A percentile compares a stretch with the other conserved stretches of the same genome.
Evolutionary conservation across 92 coral and sea anemone genomes (phyloP).

Genomic region (Epizoanthus fatuus): DNA sequence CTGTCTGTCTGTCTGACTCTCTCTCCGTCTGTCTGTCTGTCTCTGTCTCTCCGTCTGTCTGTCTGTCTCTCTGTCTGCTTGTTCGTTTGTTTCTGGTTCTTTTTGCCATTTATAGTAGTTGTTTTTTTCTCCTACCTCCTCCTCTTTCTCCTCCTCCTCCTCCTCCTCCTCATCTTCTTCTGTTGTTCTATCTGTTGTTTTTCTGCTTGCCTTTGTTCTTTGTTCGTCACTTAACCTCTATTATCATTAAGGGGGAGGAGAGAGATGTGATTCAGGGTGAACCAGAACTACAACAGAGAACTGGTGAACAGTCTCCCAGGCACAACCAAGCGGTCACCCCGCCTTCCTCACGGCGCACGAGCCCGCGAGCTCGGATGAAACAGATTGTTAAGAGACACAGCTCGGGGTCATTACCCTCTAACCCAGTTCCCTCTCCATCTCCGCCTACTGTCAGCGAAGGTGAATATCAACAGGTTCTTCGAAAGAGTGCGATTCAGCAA

Average conservation of each 20-base stretch:
- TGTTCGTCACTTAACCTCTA: neutral
- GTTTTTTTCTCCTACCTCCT: too few relatives aligned
- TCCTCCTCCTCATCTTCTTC: too few relatives aligned
- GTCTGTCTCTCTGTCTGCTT: neutral
- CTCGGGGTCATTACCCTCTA: slow-evolving; percentile 59
- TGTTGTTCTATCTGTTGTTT: too few relatives aligned
- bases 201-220: neutral
- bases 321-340: slow-evolving; percentile 1
- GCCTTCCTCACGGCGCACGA: slow-evolving; percentile 41
- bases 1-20: too few relatives aligned
- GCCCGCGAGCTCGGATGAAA: slow-evolving; percentile 73
- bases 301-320: slow-evolving; percentile 32
- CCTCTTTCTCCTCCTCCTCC: too few relatives aligned
- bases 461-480: slow-evolving; percentile 66
- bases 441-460: slow-evolving; percentile 86
- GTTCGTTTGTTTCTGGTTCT: too few relatives aligned
- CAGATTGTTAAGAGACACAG: slow-evolving; percentile 67
- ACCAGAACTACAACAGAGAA: slow-evolving; percentile 37
- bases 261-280: neutral
- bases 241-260: neutral
- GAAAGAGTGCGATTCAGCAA: slow-evolving; percentile 49
- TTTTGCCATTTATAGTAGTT: too few relatives aligned
- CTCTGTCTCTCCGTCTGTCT: neutral
- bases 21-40: slow-evolving; percentile 3
- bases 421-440: slow-evolving; percentile 84